These are phyloP conservation scores for Sylvietta virens DNA, from an alignment of 2,113 vertebrate species.

Conservation along the genomic window DNA sequence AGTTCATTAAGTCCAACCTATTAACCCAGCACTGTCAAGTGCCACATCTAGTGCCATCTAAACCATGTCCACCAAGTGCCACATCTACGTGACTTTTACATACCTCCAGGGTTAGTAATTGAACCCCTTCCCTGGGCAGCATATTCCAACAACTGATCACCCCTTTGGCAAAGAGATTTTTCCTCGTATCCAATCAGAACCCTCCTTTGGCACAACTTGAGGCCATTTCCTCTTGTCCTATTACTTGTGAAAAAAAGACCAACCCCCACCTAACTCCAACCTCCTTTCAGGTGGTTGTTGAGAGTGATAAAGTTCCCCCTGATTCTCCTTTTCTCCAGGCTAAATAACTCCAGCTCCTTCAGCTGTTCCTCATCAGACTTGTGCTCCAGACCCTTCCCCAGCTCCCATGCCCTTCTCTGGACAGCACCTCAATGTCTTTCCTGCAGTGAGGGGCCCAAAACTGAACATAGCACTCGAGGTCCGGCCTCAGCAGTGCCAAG, in stretches of 20 bases:
- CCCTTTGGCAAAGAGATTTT: not conserved
- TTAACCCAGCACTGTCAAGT: not conserved
- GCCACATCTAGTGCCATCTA: too few relatives aligned
- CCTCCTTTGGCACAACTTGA: not conserved
- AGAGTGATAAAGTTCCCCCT: not conserved
- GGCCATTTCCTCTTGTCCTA: not conserved
- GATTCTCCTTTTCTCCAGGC: not conserved
- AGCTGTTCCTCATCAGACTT: not conserved
- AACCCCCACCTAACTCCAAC: rapidly evolving
- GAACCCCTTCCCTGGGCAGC: not conserved
- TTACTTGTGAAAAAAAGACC: not conserved
- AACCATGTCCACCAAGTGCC: not conserved
- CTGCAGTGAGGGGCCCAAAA: not conserved
- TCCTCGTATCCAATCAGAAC: not conserved
- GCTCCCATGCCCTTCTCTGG: not conserved
- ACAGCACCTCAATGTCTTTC: not conserved
- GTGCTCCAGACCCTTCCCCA: not conserved
- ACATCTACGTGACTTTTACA: not conserved
- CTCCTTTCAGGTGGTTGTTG: not conserved
- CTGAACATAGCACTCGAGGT: rapidly evolving
- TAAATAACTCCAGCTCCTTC: not conserved
- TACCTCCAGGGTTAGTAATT: not conserved
- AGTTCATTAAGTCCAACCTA: not conserved
- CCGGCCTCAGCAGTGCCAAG: not conserved
- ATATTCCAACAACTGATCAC: not conserved